phyloP scores from a whole-genome alignment of 2,888 invertebrate species.

The Seira musarum region DNA sequence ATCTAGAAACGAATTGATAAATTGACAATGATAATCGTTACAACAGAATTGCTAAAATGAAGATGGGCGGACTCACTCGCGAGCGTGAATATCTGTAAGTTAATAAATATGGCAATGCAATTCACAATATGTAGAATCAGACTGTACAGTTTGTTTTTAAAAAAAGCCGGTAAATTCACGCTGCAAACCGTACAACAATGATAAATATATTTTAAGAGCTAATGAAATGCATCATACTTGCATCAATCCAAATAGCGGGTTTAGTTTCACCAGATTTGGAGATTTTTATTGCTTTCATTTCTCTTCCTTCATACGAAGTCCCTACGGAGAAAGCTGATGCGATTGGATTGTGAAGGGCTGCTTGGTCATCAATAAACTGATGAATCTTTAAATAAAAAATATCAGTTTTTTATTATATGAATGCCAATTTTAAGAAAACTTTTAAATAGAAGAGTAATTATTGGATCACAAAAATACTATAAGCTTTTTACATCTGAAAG shows the following conservation, averaged over 20 bases:
- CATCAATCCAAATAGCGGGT: constrained; percentile 74
- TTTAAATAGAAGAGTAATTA: no score
- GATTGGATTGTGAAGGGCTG: constrained; percentile 30
- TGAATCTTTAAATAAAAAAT: constrained; percentile 37
- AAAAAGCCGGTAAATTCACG: no score
- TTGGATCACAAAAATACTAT: no score
- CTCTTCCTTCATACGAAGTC: constrained; percentile 69
- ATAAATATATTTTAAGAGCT: no score
- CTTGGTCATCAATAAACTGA: constrained; percentile 53
- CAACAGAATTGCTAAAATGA: neutral
- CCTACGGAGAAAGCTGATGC: constrained; percentile 68
- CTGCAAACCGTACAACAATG: no score
- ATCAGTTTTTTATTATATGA: no score
- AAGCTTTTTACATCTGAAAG: constrained; percentile 52
- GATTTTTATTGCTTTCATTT: constrained; percentile 71
- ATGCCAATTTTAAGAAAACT: neutral
- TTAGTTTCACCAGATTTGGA: constrained; percentile 71
- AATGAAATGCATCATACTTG: constrained; percentile 64
- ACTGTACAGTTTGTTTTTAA: no score
- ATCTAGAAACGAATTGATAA: no score
- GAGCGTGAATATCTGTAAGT: constrained; percentile 81
- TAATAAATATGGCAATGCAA: neutral
- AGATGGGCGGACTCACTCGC: constrained; percentile 76
- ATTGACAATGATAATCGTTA: no score
- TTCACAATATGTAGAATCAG: no score